Evolutionary conservation across 1,140 invertebrate species (phyloP).

Genomic region (Pogonognathellus flavescens): DNA sequence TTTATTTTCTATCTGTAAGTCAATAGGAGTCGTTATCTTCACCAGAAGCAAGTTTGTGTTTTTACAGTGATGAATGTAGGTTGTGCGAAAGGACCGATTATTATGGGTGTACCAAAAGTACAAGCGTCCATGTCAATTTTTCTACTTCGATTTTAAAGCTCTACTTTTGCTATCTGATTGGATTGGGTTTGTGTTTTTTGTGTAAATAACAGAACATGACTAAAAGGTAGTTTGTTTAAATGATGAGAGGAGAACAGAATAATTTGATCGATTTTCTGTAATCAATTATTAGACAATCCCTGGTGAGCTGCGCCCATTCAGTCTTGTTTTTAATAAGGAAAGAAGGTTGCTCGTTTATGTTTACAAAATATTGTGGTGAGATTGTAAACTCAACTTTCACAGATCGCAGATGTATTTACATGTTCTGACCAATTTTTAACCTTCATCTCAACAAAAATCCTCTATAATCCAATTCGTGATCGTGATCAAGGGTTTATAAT

Average conservation of each 20-base stretch:
- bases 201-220: neutral
- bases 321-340: constrained; percentile 18
- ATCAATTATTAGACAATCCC: constrained; percentile 20
- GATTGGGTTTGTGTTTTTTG: constrained; percentile 8
- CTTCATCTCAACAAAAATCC: too few relatives aligned
- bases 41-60: constrained; percentile 30
- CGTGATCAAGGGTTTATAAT: too few relatives aligned
- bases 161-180: constrained; percentile 47
- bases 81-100: constrained; percentile 18
- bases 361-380: too few relatives aligned
- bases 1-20: constrained; percentile 15
- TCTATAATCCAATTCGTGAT: too few relatives aligned
- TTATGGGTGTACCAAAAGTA: constrained; percentile 34
- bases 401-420: too few relatives aligned
- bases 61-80: constrained; percentile 33
- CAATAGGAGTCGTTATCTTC: constrained; percentile 2
- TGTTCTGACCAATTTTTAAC: too few relatives aligned
- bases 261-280: constrained; percentile 22
- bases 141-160: constrained; percentile 25
- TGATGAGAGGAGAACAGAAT: too few relatives aligned
- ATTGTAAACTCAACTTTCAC: too few relatives aligned
- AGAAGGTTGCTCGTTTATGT: neutral
- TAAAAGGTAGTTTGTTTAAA: too few relatives aligned
- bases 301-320: neutral
- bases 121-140: neutral